Conservation (phyloP, 2,888 invertebrate species). For the Chydorus sphaericus region DNA sequence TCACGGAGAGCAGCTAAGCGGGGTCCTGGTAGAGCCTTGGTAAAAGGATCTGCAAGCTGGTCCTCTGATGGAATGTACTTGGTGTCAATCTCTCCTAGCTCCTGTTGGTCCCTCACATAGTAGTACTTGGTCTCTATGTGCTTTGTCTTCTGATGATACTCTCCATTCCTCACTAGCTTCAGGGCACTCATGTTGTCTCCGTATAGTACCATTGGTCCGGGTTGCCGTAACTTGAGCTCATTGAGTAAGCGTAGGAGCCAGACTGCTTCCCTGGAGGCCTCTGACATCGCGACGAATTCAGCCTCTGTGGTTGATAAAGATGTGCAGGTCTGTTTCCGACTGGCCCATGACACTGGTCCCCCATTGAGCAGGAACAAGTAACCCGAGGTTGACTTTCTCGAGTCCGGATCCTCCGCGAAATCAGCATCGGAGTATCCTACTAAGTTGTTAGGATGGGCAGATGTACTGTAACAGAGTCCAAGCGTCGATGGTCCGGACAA, state of each 20-base stretch:
- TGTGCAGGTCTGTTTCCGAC: background rate
- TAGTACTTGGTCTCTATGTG: background rate
- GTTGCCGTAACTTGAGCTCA: background rate
- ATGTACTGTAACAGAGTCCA: background rate
- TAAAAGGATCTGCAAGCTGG: too few relatives aligned
- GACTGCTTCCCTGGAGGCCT: background rate
- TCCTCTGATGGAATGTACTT: too few relatives aligned
- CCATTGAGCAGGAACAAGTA: background rate
- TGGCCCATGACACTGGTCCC: background rate
- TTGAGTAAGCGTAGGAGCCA: background rate
- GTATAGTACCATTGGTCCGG: background rate
- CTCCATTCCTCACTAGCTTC: background rate
- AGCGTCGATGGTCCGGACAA: background rate
- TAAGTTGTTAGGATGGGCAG: background rate
- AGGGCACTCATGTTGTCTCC: background rate
- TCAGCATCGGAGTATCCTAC: background rate
- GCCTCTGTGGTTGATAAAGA: background rate
- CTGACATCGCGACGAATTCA: background rate
- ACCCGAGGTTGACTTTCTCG: background rate
- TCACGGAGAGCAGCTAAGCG: too few relatives aligned
- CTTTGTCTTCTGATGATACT: background rate
- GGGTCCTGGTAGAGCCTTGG: too few relatives aligned
- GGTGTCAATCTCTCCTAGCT: background rate
- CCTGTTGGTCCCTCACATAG: background rate
- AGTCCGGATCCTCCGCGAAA: background rate